Conservation (phyloP, 2,888 invertebrate genomes). For the Phortica okadai region DNA sequence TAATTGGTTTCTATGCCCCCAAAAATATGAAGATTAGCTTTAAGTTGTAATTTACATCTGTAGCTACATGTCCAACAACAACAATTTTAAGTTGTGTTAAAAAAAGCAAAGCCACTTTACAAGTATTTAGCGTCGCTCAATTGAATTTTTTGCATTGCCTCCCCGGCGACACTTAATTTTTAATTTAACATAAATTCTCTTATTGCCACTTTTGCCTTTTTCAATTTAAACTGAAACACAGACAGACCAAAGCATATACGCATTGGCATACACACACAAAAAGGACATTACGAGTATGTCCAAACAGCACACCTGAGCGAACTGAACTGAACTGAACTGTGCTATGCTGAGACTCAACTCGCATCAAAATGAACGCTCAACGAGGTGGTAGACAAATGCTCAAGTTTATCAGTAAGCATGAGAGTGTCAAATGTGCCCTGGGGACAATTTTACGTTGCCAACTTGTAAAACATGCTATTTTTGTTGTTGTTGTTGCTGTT, state of each 20-base stretch:
- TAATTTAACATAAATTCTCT: slow-evolving; percentile 63
- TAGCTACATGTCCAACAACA: neutral
- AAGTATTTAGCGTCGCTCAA: slow-evolving; percentile 16
- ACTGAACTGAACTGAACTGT: neutral
- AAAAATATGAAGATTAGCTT: too few species aligned
- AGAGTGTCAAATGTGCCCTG: slow-evolving; percentile 56
- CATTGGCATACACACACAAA: neutral
- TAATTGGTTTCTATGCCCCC: too few species aligned
- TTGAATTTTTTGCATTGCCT: slow-evolving; percentile 34
- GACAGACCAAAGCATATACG: neutral
- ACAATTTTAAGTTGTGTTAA: too few species aligned
- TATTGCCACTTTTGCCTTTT: slow-evolving; percentile 63
- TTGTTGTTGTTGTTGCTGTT: slow-evolving; percentile 34
- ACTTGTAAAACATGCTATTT: slow-evolving; percentile 17
- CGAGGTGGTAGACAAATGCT: slow-evolving; percentile 22
- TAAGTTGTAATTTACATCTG: too few species aligned
- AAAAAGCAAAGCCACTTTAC: neutral
- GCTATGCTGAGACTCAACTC: neutral
- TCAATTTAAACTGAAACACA: slow-evolving; percentile 54
- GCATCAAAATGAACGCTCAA: slow-evolving; percentile 10
- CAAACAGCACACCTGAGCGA: slow-evolving; percentile 1
- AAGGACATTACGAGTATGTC: neutral
- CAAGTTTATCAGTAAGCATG: slow-evolving; percentile 24
- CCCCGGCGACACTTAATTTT: slow-evolving; percentile 66
- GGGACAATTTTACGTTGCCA: slow-evolving; percentile 51